These are phyloP conservation scores for Gnathonemus echidnorhynchus DNA, from an alignment of 2,113 vertebrate genomes.

Conservation along the genomic window DNA sequence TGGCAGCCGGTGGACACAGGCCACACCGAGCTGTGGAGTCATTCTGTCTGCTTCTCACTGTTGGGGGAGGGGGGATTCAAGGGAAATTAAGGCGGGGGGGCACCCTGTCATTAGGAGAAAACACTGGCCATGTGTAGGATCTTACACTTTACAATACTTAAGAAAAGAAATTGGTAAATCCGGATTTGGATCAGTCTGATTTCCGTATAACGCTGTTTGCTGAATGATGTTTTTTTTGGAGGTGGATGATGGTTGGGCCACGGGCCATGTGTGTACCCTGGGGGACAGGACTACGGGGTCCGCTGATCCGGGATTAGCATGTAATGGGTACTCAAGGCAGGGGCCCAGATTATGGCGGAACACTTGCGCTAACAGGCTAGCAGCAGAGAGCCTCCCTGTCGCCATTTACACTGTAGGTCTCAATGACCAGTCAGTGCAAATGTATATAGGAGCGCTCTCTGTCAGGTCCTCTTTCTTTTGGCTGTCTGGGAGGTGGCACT, in stretches of 20 bases:
- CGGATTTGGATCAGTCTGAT: constrained; percentile 5
- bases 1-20: not conserved
- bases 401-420: not conserved
- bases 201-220: not conserved
- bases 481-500: not conserved
- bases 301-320: not conserved
- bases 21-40: constrained; percentile 7
- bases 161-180: not conserved
- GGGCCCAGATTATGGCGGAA: not conserved
- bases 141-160: not conserved
- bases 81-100: not conserved
- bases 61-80: not conserved
- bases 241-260: not conserved
- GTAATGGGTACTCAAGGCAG: not conserved
- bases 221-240: not conserved
- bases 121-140: not conserved
- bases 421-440: not conserved
- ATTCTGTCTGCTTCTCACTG: not conserved
- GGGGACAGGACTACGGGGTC: not conserved
- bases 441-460: not conserved
- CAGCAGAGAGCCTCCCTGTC: not conserved
- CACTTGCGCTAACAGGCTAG: not conserved
- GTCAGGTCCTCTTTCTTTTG: not conserved
- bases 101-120: not conserved
- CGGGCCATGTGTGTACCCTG: not conserved